Conservation (phyloP, 2,797 vertebrate genomes). For the Crocodylus rhombifer region DNA sequence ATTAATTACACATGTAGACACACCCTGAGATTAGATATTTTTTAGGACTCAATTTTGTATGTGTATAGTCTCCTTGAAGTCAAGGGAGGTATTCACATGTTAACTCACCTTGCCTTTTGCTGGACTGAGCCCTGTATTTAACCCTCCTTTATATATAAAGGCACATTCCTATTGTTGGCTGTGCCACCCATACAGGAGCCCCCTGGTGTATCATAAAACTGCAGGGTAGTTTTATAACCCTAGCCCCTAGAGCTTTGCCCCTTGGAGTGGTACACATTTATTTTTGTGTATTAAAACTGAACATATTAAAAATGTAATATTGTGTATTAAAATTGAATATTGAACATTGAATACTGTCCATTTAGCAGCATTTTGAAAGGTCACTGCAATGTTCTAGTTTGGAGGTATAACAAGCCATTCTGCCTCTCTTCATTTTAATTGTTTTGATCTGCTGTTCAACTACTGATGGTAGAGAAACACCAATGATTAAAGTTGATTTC, state of each 20-base stretch:
- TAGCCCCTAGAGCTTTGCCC: neutral
- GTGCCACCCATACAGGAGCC: neutral
- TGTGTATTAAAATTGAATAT: too few species aligned
- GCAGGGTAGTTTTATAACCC: neutral
- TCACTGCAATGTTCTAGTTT: neutral
- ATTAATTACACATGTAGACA: too few species aligned
- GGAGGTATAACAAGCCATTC: neutral
- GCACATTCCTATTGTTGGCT: neutral
- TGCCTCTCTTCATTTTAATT: neutral
- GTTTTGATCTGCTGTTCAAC: neutral
- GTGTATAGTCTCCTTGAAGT: fast-evolving
- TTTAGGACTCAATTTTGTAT: neutral
- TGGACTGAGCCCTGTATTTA: neutral
- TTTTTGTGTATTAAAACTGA: neutral
- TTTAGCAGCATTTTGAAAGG: neutral
- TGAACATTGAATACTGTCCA: neutral
- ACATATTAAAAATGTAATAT: too few species aligned
- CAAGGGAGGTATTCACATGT: neutral
- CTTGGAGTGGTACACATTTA: neutral
- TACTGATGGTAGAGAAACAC: neutral
- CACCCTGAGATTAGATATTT: neutral
- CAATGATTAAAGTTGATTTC: constrained; percentile 29
- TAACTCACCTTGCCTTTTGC: fast-evolving
- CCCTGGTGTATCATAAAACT: neutral
- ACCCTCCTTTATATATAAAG: neutral